Conservation (phyloP, 2,888 invertebrate genomes). For the Melikaiella ostensackeni region DNA sequence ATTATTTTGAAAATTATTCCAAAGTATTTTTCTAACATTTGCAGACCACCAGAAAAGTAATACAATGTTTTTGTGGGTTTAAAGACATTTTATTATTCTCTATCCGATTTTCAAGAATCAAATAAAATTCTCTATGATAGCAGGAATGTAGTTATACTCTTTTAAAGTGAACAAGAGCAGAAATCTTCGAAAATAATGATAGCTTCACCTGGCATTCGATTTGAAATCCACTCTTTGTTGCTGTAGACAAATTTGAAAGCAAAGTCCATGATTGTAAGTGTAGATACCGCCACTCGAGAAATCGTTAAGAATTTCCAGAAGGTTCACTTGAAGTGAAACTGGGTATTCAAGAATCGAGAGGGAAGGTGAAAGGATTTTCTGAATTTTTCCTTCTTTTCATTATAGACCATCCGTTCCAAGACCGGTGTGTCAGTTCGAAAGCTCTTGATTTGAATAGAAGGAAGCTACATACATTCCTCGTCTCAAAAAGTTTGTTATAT, state of each 20-base stretch:
- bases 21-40: too few species aligned
- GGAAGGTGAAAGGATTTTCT: constrained; percentile 29
- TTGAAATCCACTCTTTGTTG: not conserved
- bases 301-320: constrained; percentile 52
- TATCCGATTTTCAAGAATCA: not conserved
- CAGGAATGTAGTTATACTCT: not conserved
- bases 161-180: not conserved
- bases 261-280: constrained; percentile 23
- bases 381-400: not conserved
- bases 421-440: not conserved
- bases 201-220: not conserved
- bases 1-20: too few species aligned
- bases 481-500: not conserved
- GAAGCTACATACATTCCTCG: constrained; percentile 6
- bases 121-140: not conserved
- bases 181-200: not conserved
- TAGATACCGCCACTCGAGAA: constrained; percentile 51
- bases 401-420: not conserved
- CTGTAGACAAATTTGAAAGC: constrained; percentile 1
- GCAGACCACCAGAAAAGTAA: too few species aligned
- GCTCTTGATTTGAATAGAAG: constrained; percentile 27
- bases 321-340: constrained; percentile 33
- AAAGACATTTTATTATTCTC: not conserved
- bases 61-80: too few species aligned
- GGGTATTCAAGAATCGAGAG: constrained; percentile 2